phyloP scores from a whole-genome alignment of 2,797 vertebrate genomes.

The Ptychadena robeensis region DNA sequence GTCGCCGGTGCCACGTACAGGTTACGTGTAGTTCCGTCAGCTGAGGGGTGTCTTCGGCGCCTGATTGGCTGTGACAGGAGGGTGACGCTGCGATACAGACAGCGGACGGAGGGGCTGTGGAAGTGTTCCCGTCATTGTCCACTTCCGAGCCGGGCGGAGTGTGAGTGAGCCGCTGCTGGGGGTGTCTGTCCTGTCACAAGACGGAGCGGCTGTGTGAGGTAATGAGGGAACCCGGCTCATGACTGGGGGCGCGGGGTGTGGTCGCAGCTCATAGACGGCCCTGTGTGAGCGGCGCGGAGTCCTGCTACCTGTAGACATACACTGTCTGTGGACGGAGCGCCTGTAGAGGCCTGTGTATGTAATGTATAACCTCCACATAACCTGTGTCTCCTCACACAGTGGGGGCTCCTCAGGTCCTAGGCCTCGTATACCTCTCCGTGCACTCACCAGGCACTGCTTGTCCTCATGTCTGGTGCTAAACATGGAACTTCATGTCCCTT shows the following conservation, averaged over 20 bases:
- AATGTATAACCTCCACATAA: too few species aligned
- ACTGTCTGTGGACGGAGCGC: too few species aligned
- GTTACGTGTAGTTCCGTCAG: constrained; percentile 29
- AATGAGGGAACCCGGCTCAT: neutral
- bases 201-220: constrained; percentile 39
- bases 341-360: too few species aligned
- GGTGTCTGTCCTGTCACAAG: constrained; percentile 3
- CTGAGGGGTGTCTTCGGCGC: neutral
- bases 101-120: constrained; percentile 22
- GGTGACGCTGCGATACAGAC: constrained; percentile 34
- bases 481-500: too few species aligned
- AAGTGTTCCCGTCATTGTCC: constrained; percentile 29
- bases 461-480: neutral
- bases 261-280: neutral
- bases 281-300: neutral
- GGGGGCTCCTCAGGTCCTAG: too few species aligned
- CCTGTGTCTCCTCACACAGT: too few species aligned
- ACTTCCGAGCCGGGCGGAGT: neutral
- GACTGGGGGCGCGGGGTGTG: constrained; percentile 26
- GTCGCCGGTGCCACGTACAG: constrained; percentile 49
- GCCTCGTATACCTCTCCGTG: neutral
- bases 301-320: too few species aligned
- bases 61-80: constrained; percentile 28
- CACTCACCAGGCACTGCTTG: neutral
- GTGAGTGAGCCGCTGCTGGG: too few species aligned